Evolutionary conservation across 1,140 invertebrate species (phyloP).

Genomic region (Homarus americanus): DNA sequence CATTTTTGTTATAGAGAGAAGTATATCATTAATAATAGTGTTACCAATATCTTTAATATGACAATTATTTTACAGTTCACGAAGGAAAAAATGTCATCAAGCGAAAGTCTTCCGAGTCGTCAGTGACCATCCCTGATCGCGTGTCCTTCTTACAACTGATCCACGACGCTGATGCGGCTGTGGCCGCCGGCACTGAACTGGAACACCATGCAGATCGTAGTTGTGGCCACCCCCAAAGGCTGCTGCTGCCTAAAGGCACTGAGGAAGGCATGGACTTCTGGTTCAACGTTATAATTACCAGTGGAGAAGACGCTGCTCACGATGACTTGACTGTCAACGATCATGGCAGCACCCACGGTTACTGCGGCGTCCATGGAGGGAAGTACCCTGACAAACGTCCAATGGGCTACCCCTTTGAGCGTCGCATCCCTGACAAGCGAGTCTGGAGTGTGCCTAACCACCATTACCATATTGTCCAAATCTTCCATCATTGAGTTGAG

Average conservation of each 20-base stretch:
- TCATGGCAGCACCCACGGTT: constrained; percentile 33
- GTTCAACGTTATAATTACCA: constrained; percentile 14
- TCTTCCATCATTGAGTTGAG: constrained; percentile 7
- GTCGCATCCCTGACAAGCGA: constrained; percentile 11
- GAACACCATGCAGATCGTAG: not conserved
- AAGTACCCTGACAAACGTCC: constrained; percentile 48
- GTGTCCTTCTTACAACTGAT: constrained; percentile 25
- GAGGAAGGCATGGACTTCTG: constrained; percentile 24
- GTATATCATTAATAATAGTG: too few relatives aligned
- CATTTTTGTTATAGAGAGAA: too few relatives aligned
- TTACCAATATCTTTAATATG: too few relatives aligned
- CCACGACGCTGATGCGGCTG: constrained; percentile 19
- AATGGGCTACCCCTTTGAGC: constrained; percentile 43
- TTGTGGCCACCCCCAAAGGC: constrained; percentile 36
- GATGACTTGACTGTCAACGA: constrained; percentile 1
- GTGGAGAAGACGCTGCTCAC: constrained; percentile 19
- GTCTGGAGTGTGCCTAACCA: not conserved
- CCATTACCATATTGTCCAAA: not conserved
- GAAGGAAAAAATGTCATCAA: not conserved
- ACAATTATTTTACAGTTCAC: not conserved
- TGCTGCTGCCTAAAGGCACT: constrained; percentile 46
- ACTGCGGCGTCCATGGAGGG: constrained; percentile 41
- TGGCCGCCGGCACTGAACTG: not conserved
- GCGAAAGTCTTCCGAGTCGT: constrained; percentile 4
- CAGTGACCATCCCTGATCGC: constrained; percentile 25